These are phyloP conservation scores for Mus minutoides DNA, from an alignment of 2,797 vertebrate genomes.

Conservation along the genomic window DNA sequence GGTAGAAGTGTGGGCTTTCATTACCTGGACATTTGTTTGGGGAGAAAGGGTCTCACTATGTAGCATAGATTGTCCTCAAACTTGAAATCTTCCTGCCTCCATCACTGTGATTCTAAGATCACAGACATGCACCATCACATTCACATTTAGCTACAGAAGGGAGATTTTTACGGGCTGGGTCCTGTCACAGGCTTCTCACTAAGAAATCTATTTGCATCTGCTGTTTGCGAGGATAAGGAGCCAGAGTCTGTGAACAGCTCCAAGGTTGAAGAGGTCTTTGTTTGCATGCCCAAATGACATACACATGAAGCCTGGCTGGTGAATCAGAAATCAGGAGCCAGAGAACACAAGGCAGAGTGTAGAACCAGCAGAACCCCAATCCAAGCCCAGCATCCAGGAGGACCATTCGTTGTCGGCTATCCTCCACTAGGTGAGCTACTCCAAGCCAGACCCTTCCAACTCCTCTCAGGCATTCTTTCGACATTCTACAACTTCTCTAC, in stretches of 20 bases:
- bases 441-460: neutral
- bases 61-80: neutral
- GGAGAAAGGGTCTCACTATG: neutral
- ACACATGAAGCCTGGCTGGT: neutral
- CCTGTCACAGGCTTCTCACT: neutral
- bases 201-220: neutral
- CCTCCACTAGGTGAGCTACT: neutral
- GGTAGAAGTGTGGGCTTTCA: neutral
- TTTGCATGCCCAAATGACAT: neutral
- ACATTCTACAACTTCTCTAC: neutral
- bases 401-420: neutral
- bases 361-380: neutral
- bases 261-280: neutral
- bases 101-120: too few species aligned
- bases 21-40: neutral
- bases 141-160: neutral
- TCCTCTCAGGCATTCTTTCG: neutral
- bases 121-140: neutral
- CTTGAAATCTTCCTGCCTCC: neutral
- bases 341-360: neutral
- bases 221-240: neutral
- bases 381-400: neutral
- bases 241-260: neutral
- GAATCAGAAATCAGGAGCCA: neutral
- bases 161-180: neutral